Evolutionary conservation across 2,797 vertebrate species (phyloP), one percentile per base, ranked within the genome.

Genomic region (Lithobates sylvaticus): DNA sequence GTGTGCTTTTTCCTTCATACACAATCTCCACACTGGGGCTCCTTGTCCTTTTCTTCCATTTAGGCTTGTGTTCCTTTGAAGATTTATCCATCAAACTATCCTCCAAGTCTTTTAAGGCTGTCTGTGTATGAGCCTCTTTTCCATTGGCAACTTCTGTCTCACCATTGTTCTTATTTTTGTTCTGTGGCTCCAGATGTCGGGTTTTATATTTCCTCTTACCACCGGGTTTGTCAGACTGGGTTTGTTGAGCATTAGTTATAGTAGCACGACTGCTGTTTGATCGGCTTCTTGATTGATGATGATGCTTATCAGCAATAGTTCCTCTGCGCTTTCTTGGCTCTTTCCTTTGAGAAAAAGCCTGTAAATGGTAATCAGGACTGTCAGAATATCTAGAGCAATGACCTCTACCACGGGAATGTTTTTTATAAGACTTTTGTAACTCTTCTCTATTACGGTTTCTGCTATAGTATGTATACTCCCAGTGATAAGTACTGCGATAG

Each of bases 171-270:
- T 88, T 85, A 13, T 80, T 86, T 2, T 27, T 71, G 1, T 89
- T 89, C 67, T 88, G 89, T 0, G 89, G 91, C 88, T 99, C 98
- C 88, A 99, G 90, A 91, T 99, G 97, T 18, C 95, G 95, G 15
- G 96, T 96, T 94, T 99, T 99, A 84, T 97, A 97, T 89, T 98
- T 98, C 76, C 96, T 95, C 90, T 99, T 99, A 9, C 97, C 97
- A n/a, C 96, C 91, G 0, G 97, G 97, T 36, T 98, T 98, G 83
- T 97, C 97, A 5, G 76, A 93, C 84, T 92, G 91, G 2, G 44
- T 85, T 65, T 91, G 91, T 2, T 94, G 93, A 68, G 88, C 69
- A 3, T 88, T 89, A 32, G 89, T 88, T 79, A 91, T 90, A 75
- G 91, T 91, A 36, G 88, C 91, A 87, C 88, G 91, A 82, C 87